Conservation (phyloP, 2,113 vertebrate species). For the Rhinoderma darwinii region DNA sequence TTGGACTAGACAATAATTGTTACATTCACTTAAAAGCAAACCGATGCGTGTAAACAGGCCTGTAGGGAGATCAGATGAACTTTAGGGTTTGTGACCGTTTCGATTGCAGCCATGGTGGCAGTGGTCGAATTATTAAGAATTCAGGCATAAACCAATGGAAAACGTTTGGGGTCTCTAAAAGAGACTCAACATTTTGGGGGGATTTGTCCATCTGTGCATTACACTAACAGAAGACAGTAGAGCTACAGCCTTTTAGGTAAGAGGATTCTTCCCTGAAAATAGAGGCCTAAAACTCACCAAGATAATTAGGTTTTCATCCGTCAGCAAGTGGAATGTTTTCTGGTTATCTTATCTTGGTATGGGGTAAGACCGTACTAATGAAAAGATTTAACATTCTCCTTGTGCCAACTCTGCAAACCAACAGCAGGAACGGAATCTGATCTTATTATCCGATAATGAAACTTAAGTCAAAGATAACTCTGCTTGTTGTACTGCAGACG, state of each 20-base stretch:
- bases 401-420: slow-evolving; percentile 15
- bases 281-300: not conserved
- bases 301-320: slow-evolving; percentile 21
- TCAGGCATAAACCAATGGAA: no score
- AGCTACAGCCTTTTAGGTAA: not conserved
- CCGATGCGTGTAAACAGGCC: no score
- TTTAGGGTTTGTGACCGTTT: no score
- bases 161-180: no score
- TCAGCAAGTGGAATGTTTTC: slow-evolving; percentile 34
- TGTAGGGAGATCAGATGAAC: no score
- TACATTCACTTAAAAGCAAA: no score
- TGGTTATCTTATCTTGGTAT: slow-evolving; percentile 42
- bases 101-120: no score
- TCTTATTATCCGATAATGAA: slow-evolving; percentile 37
- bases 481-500: slow-evolving; percentile 19
- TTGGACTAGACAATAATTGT: no score
- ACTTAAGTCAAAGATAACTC: slow-evolving; percentile 15
- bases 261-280: not conserved
- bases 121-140: no score
- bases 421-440: not conserved
- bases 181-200: no score
- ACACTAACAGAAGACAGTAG: not conserved
- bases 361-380: slow-evolving; percentile 7
- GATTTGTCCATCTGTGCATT: not conserved
- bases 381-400: slow-evolving; percentile 15